A percentile compares a stretch with the other conserved stretches of the same genome.
phyloP scores from a whole-genome alignment of 2,113 vertebrate species.

The Tonatia bakeri region DNA sequence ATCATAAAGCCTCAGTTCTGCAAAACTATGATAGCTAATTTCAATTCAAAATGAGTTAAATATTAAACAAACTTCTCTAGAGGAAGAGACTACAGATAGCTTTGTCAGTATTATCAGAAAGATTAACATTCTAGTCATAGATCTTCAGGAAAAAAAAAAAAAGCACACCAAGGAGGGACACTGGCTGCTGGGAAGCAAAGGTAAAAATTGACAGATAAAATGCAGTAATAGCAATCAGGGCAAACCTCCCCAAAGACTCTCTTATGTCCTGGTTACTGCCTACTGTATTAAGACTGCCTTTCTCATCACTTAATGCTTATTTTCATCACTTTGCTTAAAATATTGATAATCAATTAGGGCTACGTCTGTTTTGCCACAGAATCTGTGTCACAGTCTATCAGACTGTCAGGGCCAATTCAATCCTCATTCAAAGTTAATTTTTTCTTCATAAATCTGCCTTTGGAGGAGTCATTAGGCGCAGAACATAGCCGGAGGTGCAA shows the following conservation, averaged over 20 bases:
- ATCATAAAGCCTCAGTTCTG: not conserved
- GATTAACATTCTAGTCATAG: conserved; percentile 71
- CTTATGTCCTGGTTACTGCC: conserved; percentile 79
- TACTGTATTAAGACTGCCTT: conserved; percentile 89
- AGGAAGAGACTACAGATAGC: conserved; percentile 33
- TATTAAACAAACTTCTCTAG: conserved; percentile 65
- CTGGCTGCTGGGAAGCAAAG: conserved; percentile 72
- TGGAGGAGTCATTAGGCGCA: conserved; percentile 97
- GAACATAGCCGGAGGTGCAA: conserved; percentile 98
- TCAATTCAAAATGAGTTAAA: conserved; percentile 67
- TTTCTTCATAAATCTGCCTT: conserved; percentile 96
- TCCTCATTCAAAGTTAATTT: conserved; percentile 98
- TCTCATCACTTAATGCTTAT: conserved; percentile 99
- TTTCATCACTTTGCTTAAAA: conserved; percentile 99
- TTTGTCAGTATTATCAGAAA: conserved; percentile 43
- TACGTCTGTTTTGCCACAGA: conserved; percentile 99
- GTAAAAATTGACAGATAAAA: conserved; percentile 76
- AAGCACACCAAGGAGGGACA: conserved; percentile 60
- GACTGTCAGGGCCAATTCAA: conserved; percentile 97
- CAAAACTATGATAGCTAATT: conserved; percentile 9
- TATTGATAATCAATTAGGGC: conserved; percentile 99
- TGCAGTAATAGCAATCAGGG: conserved; percentile 65
- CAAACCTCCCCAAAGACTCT: conserved; percentile 76
- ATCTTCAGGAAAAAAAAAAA: conserved; percentile 21
- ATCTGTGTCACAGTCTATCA: conserved; percentile 98